These are phyloP conservation scores for Dicycla oo DNA, from an alignment of 2,888 invertebrate genomes.

Conservation along the genomic window DNA sequence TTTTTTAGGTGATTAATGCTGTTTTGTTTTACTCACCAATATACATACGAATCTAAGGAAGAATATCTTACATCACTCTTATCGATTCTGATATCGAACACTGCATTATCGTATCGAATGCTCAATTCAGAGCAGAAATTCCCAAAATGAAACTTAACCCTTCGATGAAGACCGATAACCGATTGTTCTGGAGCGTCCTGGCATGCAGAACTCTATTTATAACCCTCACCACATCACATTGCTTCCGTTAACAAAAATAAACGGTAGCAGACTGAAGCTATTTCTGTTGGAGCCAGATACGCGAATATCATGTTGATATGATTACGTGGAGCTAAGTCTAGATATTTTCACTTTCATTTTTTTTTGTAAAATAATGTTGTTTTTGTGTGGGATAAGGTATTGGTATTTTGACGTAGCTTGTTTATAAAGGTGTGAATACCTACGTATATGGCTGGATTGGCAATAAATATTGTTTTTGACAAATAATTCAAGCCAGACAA, in stretches of 20 bases:
- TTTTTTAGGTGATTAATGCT: not conserved
- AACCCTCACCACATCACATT: constrained; percentile 48
- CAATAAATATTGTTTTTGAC: not conserved
- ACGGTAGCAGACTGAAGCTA: constrained; percentile 55
- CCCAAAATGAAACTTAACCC: constrained; percentile 18
- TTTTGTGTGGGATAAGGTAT: constrained; percentile 1
- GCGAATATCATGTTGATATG: constrained; percentile 61
- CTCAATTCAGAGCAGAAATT: not conserved
- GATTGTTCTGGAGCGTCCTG: constrained; percentile 54
- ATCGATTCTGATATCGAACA: not conserved
- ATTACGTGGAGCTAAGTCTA: constrained; percentile 43
- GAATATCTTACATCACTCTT: rapidly evolving
- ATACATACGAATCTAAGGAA: not conserved
- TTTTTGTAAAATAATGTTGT: constrained; percentile 4
- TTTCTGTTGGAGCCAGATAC: constrained; percentile 57
- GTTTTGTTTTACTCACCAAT: not conserved
- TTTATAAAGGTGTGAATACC: not conserved
- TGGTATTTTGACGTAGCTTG: constrained; percentile 5
- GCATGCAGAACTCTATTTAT: constrained; percentile 50
- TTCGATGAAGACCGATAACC: constrained; percentile 28
- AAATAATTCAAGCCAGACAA: not conserved
- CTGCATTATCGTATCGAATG: constrained; percentile 5
- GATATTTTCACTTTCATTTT: constrained; percentile 40
- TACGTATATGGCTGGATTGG: not conserved
- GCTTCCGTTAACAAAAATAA: constrained; percentile 62